A percentile compares a stretch with the other conserved stretches of the same genome.
Conservation (phyloP, 2,888 invertebrate species). For the Terebella lapidaria region DNA sequence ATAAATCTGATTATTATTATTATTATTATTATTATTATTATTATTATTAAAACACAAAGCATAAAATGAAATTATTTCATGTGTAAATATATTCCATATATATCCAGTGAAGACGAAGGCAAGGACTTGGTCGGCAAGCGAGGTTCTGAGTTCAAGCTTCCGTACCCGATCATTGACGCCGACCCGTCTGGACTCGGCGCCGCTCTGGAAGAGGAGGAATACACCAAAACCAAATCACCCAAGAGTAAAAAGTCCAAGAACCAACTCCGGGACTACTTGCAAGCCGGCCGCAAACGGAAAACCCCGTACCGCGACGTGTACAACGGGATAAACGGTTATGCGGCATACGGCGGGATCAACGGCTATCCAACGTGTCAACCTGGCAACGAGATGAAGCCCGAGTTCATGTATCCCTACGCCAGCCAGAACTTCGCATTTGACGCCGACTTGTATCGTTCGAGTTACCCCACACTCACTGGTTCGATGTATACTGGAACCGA, state of each 20-base stretch:
- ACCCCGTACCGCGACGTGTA: slow-evolving; percentile 30
- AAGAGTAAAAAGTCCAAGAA: slow-evolving; percentile 87
- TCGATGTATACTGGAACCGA: slow-evolving; percentile 24
- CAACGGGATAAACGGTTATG: slow-evolving; percentile 34
- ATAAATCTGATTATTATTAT: too few relatives aligned
- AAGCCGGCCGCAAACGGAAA: slow-evolving; percentile 68
- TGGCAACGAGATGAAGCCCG: slow-evolving; percentile 32
- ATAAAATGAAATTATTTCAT: too few relatives aligned
- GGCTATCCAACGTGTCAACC: slow-evolving; percentile 16
- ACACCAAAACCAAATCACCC: slow-evolving; percentile 54
- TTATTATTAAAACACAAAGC: too few relatives aligned
- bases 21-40: too few relatives aligned
- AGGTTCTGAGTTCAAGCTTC: slow-evolving; percentile 98
- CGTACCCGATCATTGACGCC: slow-evolving; percentile 72
- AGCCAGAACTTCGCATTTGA: slow-evolving; percentile 21
- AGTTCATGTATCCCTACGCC: slow-evolving; percentile 41
- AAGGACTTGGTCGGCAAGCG: slow-evolving; percentile 93
- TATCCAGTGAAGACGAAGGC: slow-evolving; percentile 95
- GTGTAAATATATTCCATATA: too few relatives aligned
- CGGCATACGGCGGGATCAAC: slow-evolving; percentile 15
- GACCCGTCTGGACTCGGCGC: slow-evolving; percentile 45
- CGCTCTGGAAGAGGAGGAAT: slow-evolving; percentile 43
- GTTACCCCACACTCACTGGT: slow-evolving; percentile 18
- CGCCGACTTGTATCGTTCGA: slow-evolving; percentile 20
- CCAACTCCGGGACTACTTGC: slow-evolving; percentile 84